Conservation (phyloP, 2,797 vertebrate species). For the Nothura maculosa region DNA sequence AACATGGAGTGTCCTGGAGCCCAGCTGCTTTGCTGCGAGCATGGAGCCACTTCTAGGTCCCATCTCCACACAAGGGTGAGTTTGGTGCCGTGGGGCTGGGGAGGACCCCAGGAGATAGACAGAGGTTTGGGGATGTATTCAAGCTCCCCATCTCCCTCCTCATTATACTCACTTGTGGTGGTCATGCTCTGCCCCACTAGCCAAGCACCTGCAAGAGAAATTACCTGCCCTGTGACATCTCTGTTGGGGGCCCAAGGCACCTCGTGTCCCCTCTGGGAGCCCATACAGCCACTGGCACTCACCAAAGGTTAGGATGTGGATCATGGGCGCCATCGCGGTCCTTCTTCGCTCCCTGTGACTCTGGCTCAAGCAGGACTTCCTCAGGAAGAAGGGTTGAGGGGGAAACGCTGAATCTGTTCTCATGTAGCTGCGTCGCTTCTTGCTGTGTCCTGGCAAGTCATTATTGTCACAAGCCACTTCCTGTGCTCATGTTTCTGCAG, state of each 20-base stretch:
- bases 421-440: not conserved
- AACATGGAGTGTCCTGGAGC: not conserved
- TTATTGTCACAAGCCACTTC: not conserved
- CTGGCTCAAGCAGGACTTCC: not conserved
- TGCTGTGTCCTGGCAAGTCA: not conserved
- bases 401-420: not conserved
- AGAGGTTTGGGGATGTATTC: not conserved
- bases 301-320: not conserved
- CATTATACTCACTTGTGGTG: not conserved
- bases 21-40: accelerated
- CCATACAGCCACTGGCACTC: not conserved
- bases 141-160: not conserved
- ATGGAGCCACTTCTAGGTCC: not conserved
- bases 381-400: not conserved
- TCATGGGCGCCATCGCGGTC: not conserved
- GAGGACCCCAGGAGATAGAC: not conserved
- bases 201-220: conserved; percentile 41
- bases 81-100: not conserved
- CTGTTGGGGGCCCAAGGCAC: not conserved
- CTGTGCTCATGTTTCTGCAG: not conserved
- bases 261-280: not conserved
- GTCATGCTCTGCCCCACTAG: not conserved
- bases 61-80: not conserved
- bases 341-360: not conserved
- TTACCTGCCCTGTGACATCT: not conserved